phyloP scores from a whole-genome alignment of 2,888 invertebrate species.

The Exocentrus adspersus region DNA sequence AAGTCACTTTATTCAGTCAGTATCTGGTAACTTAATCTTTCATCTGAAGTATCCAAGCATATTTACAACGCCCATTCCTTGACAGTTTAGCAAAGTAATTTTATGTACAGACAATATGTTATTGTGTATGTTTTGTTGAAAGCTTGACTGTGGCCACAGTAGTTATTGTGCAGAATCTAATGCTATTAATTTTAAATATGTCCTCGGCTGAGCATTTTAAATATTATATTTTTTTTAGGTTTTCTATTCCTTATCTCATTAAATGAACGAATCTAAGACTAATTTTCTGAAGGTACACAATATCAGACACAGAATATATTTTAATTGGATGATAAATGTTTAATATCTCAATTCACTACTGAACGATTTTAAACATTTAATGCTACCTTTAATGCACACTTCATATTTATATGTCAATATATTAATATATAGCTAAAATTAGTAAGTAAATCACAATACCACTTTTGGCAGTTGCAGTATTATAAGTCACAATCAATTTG shows the following conservation, averaged over 20 bases:
- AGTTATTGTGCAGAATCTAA: constrained; percentile 44
- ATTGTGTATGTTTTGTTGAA: constrained; percentile 20
- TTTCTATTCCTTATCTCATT: constrained; percentile 49
- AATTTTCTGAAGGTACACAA: constrained; percentile 61
- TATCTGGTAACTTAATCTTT: not conserved
- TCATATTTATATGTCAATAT: constrained; percentile 51
- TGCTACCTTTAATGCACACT: constrained; percentile 57
- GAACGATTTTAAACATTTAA: constrained; percentile 38
- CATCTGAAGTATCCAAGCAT: constrained; percentile 13
- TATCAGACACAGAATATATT: constrained; percentile 61
- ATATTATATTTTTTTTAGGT: constrained; percentile 46
- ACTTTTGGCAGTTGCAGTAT: constrained; percentile 39
- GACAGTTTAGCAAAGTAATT: constrained; percentile 8
- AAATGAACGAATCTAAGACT: constrained; percentile 61
- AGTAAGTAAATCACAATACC: constrained; percentile 58
- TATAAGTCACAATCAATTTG: constrained; percentile 33
- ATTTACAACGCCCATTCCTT: not conserved
- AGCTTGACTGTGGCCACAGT: constrained; percentile 25
- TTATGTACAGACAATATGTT: constrained; percentile 33
- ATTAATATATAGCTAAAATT: constrained; percentile 47
- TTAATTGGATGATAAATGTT: constrained; percentile 36
- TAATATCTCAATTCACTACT: constrained; percentile 23
- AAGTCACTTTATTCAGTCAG: not conserved
- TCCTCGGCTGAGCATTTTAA: constrained; percentile 56
- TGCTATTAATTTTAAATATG: constrained; percentile 49